A percentile compares a stretch with the other conserved stretches of the same genome.
Conservation (phyloP, 2,797 vertebrate species). For the Xiphophorus birchmanni region DNA sequence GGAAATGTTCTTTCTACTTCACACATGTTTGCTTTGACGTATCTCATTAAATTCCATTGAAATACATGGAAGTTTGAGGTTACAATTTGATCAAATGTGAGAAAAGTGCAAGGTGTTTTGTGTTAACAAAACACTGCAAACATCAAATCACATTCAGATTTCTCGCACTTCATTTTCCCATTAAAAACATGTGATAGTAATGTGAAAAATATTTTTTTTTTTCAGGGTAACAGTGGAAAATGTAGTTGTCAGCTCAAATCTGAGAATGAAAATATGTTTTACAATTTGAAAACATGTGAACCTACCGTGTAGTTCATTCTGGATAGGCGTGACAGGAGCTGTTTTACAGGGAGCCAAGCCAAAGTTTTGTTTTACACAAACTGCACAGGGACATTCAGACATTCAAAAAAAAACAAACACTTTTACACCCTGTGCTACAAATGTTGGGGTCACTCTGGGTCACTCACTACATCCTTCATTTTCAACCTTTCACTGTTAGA, state of each 20-base stretch:
- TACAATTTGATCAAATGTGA: background rate
- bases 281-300: constrained; percentile 6
- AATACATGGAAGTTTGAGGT: background rate
- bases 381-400: constrained; percentile 25
- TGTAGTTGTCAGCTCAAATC: background rate
- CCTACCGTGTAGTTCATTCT: constrained; percentile 27
- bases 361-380: constrained; percentile 45
- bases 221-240: background rate
- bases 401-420: constrained; percentile 21
- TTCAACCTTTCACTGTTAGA: constrained; percentile 6
- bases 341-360: constrained; percentile 37
- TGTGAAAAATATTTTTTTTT: background rate
- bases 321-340: constrained; percentile 25
- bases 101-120: background rate
- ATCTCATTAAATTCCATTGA: background rate
- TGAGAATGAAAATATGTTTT: background rate
- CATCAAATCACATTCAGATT: background rate
- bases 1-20: background rate
- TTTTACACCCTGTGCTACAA: constrained; percentile 1
- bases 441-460: constrained; percentile 28
- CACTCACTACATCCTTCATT: constrained; percentile 44
- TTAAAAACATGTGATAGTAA: background rate
- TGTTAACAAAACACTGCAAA: background rate
- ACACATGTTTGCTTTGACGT: background rate
- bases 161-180: background rate